These are phyloP conservation scores for Hippoglossus hippoglossus DNA, from an alignment of 2,797 vertebrate genomes.

Conservation along the genomic window DNA sequence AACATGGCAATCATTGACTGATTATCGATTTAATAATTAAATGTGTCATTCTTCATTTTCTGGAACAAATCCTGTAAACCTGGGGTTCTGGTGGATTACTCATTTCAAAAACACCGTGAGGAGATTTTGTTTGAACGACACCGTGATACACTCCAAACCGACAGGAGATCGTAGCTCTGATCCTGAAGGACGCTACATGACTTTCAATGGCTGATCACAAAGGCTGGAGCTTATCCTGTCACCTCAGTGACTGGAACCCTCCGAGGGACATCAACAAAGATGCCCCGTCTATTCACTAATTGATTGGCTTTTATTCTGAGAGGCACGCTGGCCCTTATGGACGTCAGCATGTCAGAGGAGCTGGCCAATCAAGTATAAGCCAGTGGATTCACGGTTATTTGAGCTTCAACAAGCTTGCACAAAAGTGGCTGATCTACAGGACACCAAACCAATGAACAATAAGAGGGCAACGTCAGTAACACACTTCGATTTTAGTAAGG, in stretches of 20 bases:
- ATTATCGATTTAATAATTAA: too few relatives aligned
- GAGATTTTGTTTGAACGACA: slow-evolving; percentile 11
- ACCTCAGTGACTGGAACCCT: slow-evolving; percentile 31
- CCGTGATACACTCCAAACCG: slow-evolving; percentile 5
- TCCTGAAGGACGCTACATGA: slow-evolving; percentile 21
- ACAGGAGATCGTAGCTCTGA: slow-evolving; percentile 13
- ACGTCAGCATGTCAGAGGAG: slow-evolving; percentile 23
- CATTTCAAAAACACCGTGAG: slow-evolving; percentile 2
- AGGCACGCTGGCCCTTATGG: slow-evolving; percentile 22
- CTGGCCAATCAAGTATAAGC: slow-evolving; percentile 46
- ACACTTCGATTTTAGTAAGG: background rate
- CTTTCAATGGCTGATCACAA: slow-evolving; percentile 16
- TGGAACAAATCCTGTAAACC: background rate
- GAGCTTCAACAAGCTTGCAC: slow-evolving; percentile 13
- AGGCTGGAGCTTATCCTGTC: slow-evolving; percentile 13
- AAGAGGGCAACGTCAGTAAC: background rate
- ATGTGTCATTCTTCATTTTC: background rate
- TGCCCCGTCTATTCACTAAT: slow-evolving; percentile 33
- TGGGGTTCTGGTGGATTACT: slow-evolving; percentile 7
- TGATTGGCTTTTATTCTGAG: slow-evolving; percentile 38
- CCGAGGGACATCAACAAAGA: slow-evolving; percentile 21
- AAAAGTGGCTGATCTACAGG: slow-evolving; percentile 13
- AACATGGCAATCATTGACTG: too few relatives aligned
- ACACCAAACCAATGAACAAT: slow-evolving; percentile 35
- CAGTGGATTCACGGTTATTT: slow-evolving; percentile 6